Evolutionary conservation across 2,888 invertebrate species (phyloP), one percentile per base, ranked within the genome.

Genomic region (Xylophagus ater): DNA sequence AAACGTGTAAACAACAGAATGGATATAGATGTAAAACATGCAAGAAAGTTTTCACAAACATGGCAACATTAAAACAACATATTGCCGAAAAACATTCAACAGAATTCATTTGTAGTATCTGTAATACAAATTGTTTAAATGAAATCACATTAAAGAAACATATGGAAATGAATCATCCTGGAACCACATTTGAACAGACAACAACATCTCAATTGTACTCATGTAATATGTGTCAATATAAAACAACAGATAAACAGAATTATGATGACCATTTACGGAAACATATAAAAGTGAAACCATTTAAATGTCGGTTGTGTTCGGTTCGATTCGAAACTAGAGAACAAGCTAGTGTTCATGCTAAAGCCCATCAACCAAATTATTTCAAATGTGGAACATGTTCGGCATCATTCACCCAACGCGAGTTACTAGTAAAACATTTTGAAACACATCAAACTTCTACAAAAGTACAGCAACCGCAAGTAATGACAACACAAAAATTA

Each of bases 241-340:
- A 62, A 47, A 59, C 65, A 6, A 57, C 59, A 15, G 65, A 65
- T 28, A 64, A 64, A 46, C 41, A 48, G n/a, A 47, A 55, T 34
- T 64, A 59, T 30, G 62, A 64, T 37, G 65, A 66, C 13, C 65
- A 66, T 41, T 53, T 61, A 53, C 56, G 61, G 23, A 65, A 62
- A 37, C 66, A 66, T 47, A 48, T 57, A 13, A 65, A 63, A 42
- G 56, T 62, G n/a, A 64, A 64, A 44, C 66, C 65, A n/a, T 66
- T 66, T 41, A 66, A 66, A 50, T 66, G 66, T 49, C 59, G 64
- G 2, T 51, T 66, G n/a, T 66, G 66, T 43, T 60, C 65, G 23
- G 57, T 59, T 26, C 56, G 65, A 5, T 66, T 65, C 42, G 65
- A 65, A 48, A 62, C 65, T 0, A 58, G 65, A 17, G 65, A 65